These are phyloP conservation scores for Crax fasciolata DNA, from an alignment of 2,797 vertebrate species.

Conservation along the genomic window DNA sequence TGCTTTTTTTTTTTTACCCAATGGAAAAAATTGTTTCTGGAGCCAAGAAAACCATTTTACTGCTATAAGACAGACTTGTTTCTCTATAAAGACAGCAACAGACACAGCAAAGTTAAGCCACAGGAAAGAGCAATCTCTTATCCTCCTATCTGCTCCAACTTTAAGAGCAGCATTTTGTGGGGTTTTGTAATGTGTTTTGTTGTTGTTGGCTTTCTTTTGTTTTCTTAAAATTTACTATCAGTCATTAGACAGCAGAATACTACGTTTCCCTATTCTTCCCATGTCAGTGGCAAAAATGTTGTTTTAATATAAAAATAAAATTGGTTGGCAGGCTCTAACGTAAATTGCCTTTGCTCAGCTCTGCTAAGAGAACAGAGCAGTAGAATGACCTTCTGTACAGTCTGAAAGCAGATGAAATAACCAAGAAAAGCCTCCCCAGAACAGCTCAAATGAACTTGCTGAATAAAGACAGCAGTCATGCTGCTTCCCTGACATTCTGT, in stretches of 20 bases:
- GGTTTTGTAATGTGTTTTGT: not conserved
- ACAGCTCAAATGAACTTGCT: constrained; percentile 9
- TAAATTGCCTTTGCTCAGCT: not conserved
- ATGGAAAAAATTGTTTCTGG: fast-evolving
- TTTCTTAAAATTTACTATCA: not conserved
- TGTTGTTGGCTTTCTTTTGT: not conserved
- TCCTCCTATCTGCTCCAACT: not conserved
- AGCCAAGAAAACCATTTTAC: not conserved
- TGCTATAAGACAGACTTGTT: not conserved
- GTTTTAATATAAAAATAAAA: constrained; percentile 28
- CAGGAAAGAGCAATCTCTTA: not conserved
- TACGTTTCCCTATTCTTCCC: not conserved
- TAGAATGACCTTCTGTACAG: not conserved
- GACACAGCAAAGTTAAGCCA: not conserved
- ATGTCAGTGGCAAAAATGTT: not conserved
- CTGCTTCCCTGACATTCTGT: constrained; percentile 38
- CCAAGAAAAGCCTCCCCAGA: constrained; percentile 2
- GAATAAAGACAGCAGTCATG: constrained; percentile 42
- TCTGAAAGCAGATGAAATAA: constrained; percentile 30
- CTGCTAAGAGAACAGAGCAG: constrained; percentile 8
- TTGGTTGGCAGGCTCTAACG: not conserved
- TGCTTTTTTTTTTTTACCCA: not conserved
- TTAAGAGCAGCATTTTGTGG: not conserved
- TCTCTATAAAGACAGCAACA: not conserved
- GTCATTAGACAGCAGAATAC: not conserved